These are phyloP conservation scores for Atlantisia rogersi DNA, from an alignment of 2,113 vertebrate species.

Conservation along the genomic window DNA sequence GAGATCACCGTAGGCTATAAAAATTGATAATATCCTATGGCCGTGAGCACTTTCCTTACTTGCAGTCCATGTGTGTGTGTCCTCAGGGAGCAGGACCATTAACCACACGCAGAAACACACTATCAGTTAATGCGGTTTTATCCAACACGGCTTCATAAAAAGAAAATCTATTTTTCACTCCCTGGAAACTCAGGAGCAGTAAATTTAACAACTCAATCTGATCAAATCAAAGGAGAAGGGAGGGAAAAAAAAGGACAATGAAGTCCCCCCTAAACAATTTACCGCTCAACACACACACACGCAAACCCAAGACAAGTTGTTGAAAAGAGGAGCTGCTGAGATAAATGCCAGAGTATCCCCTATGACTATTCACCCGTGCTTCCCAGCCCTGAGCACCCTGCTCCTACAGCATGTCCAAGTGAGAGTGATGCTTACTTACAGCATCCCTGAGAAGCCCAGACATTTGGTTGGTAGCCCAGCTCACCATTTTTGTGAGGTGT, in stretches of 20 bases:
- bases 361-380: neutral
- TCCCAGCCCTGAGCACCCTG: neutral
- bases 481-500: neutral
- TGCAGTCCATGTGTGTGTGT: rapidly evolving
- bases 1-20: neutral
- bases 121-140: neutral
- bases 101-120: rapidly evolving
- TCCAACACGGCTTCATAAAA: neutral
- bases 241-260: neutral
- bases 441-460: rapidly evolving
- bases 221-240: neutral
- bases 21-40: neutral
- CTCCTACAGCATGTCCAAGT: rapidly evolving
- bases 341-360: neutral
- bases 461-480: too few relatives aligned
- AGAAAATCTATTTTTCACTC: neutral
- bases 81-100: neutral
- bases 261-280: neutral
- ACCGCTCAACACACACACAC: neutral
- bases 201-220: neutral
- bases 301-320: neutral
- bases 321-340: neutral
- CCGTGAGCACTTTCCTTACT: neutral
- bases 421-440: too few relatives aligned
- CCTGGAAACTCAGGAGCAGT: neutral